Conservation (phyloP, 2,113 vertebrate species). For the Columba janthina region DNA sequence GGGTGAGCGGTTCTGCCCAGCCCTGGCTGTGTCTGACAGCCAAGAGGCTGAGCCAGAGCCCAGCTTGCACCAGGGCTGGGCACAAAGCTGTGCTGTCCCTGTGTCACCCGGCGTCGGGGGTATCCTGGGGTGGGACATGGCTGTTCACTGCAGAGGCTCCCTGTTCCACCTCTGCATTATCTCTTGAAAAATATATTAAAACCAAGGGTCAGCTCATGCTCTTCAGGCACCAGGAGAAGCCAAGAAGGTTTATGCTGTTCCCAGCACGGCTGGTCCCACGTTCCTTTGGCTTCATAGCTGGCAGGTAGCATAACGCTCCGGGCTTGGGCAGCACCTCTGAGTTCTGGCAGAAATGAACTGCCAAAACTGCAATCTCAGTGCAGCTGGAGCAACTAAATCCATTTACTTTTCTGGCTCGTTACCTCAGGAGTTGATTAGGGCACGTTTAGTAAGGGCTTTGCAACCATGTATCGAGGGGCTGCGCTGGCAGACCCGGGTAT, state of each 20-base stretch:
- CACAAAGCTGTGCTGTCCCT: rapidly evolving
- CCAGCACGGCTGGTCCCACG: neutral
- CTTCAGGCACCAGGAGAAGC: neutral
- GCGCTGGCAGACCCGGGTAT: neutral
- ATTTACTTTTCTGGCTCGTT: neutral
- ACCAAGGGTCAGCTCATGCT: rapidly evolving
- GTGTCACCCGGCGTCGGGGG: neutral
- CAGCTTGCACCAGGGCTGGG: rapidly evolving
- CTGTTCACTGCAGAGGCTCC: neutral
- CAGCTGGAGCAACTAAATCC: neutral
- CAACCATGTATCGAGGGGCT: rapidly evolving
- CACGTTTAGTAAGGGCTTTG: rapidly evolving
- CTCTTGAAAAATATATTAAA: neutral
- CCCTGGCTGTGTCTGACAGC: rapidly evolving
- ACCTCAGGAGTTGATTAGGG: neutral
- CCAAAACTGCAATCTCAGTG: neutral
- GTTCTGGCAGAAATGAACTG: neutral
- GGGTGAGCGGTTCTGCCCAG: neutral
- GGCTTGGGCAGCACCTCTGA: neutral
- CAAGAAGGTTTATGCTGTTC: neutral
- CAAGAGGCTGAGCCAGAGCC: neutral
- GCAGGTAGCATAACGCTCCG: neutral
- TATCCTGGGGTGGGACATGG: neutral
- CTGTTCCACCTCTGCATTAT: rapidly evolving
- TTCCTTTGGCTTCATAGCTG: neutral